Base-by-base conservation (phyloP, 2,888 invertebrate genomes). In the Ornithoptera priamus region DNA sequence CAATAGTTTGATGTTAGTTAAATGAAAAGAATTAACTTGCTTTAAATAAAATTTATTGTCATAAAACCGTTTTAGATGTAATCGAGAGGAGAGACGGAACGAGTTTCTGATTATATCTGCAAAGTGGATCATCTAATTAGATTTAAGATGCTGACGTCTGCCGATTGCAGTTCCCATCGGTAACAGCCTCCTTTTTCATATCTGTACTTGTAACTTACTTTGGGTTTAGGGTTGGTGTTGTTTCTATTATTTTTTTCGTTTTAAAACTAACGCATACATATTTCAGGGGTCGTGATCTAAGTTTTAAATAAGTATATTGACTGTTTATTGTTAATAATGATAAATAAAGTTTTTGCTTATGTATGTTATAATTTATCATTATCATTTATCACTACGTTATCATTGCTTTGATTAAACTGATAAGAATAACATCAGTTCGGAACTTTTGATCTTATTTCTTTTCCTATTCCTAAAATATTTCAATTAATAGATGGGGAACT, bases 31-130 rank as follows among this genome's bases (percentile, higher is more conserved):
- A 36, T 20, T 20, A 15, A 24, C 59, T n/a, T 50, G 18, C n/a
- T 65, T 46, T 50, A 20, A 46, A 50, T 18, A 17, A 20, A 10
- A 65, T 24, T 15, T 46, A 53, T 53, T 61, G 17, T 39, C 22
- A 39, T 24, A 30, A 67, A 62, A 62, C 24, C 17, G 67, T 46
- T 67, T 67, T 42, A 62, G 62, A 62, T 39, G 57, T 57, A 20
- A 20, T 36, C 56, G 42, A 17, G 20, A 30, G 30, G 56, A 39
- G 18, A 39, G 12, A 18, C 20, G 66, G 56, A 67, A 67, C 56
- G 62, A 67, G 62, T 57, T 67, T 46, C 42, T 42, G 67, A 67
- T 67, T 67, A 62, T 67, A 67, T 62, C 67, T 62, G 57, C 57
- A 57, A 67, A 67, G 18, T 62, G 61, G 46, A 39, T 62, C 61